Percentiles rank a stretch among this genome's conserved stretches.
Conservation (phyloP, 2,113 vertebrate species). For the Tetraodon nigroviridis region DNA sequence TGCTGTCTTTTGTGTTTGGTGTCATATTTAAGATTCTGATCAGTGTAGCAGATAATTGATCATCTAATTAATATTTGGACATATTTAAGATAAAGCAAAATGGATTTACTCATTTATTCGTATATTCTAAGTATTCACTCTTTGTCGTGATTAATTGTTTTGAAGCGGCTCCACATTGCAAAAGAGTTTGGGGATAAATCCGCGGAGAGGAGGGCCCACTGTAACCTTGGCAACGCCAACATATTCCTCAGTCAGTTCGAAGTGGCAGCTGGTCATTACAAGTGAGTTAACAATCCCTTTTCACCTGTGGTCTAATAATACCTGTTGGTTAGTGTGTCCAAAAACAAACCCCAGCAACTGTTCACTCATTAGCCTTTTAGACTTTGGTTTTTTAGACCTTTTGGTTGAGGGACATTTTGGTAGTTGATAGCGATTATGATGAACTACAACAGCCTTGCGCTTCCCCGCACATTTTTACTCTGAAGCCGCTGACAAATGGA, state of each 20-base stretch:
- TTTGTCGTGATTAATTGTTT: conserved; percentile 5
- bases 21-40: no score
- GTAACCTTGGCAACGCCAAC: conserved; percentile 93
- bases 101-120: no score
- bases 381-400: no score
- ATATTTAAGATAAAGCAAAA: no score
- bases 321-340: no score
- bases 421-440: no score
- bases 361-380: no score
- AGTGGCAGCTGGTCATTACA: conserved; percentile 91
- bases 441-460: not conserved
- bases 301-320: not conserved
- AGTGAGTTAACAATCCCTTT: conserved; percentile 74
- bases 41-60: no score
- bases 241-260: conserved; percentile 96
- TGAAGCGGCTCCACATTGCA: conserved; percentile 89
- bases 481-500: not conserved
- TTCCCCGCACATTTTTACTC: not conserved
- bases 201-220: conserved; percentile 94
- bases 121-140: not conserved
- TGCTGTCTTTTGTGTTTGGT: no score
- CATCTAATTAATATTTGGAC: no score
- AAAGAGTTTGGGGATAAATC: conserved; percentile 96
- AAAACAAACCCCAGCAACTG: no score
- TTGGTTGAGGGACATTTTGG: no score